Evolutionary conservation across 2,888 invertebrate genomes (phyloP), one percentile per base, ranked within the genome.

Genomic region (Uloborus plumipes): DNA sequence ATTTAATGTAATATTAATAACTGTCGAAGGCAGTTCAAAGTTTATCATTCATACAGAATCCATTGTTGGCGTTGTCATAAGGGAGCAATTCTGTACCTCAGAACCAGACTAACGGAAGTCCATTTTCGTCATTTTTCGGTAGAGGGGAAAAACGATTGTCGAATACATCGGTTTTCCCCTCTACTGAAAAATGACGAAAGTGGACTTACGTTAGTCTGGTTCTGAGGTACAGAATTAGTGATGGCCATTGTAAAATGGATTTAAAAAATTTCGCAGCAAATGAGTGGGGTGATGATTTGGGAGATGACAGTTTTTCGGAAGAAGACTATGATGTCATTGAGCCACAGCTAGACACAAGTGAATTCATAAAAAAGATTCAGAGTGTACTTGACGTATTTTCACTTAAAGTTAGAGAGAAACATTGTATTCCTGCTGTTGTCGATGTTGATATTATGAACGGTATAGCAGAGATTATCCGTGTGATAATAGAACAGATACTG

Each of bases 391-490:
- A 2, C 6, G 15, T n/a, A n/a, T 53, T 53, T 53, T 53, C 53
- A 6, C 53, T 53, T n/a, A 53, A 7, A 53, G 53, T 53, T 7
- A n/a, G 53, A 6, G 53, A 53, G 53, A 15, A 16, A 7, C 53
- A 53, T 53, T 53, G 53, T 53, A n/a, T 53, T 53, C 53, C 53
- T 3, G 53, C 15, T 53, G 53, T 53, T 53, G 53, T 53, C 53
- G 1, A 53, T 53, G 53, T 7, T 15, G 53, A 53, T 53, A 53
- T 53, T 53, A 53, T 53, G 53, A n/a, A 53, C 53, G n/a, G 53
- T 53, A 53, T 53, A 53, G 53, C 53, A 53, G 53, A 53, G 2
- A 7, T 53, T 6, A 53, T 53, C 6, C 53, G 53, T 16, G 53
- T 53, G 1, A 53, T 53, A 53, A 53, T 53, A 26, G 53, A 53